Evolutionary conservation across 2,797 vertebrate genomes (phyloP).

Genomic region (Semotilus atromaculatus): DNA sequence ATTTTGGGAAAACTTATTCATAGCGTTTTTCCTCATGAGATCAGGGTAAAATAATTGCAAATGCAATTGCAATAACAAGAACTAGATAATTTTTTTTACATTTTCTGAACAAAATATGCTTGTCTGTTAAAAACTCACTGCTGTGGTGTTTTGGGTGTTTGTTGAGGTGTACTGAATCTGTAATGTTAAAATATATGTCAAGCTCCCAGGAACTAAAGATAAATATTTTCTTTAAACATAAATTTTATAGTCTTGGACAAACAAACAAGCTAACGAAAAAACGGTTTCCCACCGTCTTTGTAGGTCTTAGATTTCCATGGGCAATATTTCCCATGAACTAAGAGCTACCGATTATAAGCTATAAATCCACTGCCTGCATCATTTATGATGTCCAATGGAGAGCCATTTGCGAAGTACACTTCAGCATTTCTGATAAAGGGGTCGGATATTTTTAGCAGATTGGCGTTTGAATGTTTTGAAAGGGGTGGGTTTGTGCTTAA

Average conservation of each 20-base stretch:
- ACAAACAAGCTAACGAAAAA: conserved; percentile 1
- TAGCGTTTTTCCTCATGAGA: background rate
- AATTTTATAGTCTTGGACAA: background rate
- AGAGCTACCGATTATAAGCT: conserved; percentile 23
- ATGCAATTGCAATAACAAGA: background rate
- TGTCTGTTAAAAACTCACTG: background rate
- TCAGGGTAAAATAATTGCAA: conserved; percentile 17
- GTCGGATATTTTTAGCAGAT: conserved; percentile 14
- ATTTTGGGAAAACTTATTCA: background rate
- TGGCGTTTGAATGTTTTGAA: conserved; percentile 15
- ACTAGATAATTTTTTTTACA: background rate
- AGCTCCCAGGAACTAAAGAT: background rate
- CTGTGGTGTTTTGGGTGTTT: background rate
- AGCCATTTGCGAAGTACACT: conserved; percentile 25
- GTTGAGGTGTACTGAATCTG: background rate
- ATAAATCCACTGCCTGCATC: conserved; percentile 38
- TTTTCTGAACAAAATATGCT: background rate
- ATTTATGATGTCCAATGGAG: conserved; percentile 36
- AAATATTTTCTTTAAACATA: background rate
- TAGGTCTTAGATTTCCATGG: background rate
- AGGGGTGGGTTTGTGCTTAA: background rate
- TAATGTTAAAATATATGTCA: background rate
- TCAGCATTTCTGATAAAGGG: conserved; percentile 34
- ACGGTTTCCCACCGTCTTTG: background rate
- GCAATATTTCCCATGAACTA: conserved; percentile 28